Evolutionary conservation across 1,140 invertebrate genomes (phyloP).

Genomic region (Bilobella aurantiaca): DNA sequence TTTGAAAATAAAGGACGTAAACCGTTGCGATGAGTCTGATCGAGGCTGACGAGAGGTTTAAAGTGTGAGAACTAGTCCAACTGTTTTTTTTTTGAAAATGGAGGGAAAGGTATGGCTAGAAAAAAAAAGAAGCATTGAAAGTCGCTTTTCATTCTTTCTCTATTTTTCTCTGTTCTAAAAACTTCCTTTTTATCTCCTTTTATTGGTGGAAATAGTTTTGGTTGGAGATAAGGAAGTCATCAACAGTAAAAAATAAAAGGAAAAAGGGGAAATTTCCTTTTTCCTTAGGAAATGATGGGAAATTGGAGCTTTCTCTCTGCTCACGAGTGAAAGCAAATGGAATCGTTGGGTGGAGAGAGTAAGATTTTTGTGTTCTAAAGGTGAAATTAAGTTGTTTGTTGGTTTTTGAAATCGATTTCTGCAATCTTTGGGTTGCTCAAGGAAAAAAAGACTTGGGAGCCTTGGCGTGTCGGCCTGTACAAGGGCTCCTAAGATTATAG

Average conservation of each 20-base stretch:
- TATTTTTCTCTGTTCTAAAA: neutral
- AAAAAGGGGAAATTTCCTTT: too few relatives aligned
- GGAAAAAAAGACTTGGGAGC: too few relatives aligned
- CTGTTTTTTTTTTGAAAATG: neutral
- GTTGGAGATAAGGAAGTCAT: slow-evolving; percentile 25
- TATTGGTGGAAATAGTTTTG: slow-evolving; percentile 23
- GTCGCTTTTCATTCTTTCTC: neutral
- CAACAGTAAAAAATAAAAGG: too few relatives aligned
- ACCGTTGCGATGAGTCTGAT: too few relatives aligned
- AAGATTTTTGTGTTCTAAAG: neutral
- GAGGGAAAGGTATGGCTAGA: neutral
- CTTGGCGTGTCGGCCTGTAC: too few relatives aligned
- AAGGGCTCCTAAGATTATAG: neutral
- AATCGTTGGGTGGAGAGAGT: neutral
- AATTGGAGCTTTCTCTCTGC: neutral
- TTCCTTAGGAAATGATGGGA: too few relatives aligned
- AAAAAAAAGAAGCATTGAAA: neutral
- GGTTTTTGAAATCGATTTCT: too few relatives aligned
- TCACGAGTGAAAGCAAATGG: neutral
- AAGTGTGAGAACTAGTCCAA: slow-evolving; percentile 25
- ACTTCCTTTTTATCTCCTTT: too few relatives aligned
- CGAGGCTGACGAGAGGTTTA: neutral
- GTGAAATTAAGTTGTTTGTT: neutral
- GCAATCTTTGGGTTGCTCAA: too few relatives aligned
- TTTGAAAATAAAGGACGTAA: too few relatives aligned